These are phyloP conservation scores for Clanis bilineata DNA, from an alignment of 2,888 invertebrate genomes.

Conservation along the genomic window DNA sequence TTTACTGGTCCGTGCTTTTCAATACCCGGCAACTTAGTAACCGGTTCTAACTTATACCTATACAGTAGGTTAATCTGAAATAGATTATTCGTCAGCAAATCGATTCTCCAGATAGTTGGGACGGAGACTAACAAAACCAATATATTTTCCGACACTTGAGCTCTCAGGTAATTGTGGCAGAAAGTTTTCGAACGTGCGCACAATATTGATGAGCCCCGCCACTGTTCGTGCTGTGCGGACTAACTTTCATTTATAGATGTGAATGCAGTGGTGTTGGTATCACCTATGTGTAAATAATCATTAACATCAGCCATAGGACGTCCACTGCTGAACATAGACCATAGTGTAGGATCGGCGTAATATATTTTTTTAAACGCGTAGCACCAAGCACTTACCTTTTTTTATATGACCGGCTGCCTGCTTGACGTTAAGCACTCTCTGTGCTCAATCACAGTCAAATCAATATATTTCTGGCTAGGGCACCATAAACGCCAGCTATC, in stretches of 20 bases:
- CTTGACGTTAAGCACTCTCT: too few relatives aligned
- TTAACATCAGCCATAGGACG: too few relatives aligned
- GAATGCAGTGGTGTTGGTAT: neutral
- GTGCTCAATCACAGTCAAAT: too few relatives aligned
- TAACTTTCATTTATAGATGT: slow-evolving; percentile 25
- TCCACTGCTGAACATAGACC: too few relatives aligned
- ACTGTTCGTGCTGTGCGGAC: slow-evolving; percentile 39
- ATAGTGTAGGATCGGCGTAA: too few relatives aligned
- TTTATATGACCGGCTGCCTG: too few relatives aligned
- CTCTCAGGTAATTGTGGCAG: slow-evolving; percentile 82
- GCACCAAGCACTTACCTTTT: too few relatives aligned
- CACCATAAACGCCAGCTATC: too few relatives aligned
- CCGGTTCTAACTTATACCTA: neutral
- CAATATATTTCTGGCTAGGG: too few relatives aligned
- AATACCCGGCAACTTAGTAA: neutral
- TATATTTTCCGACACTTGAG: slow-evolving; percentile 81
- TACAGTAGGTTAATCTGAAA: slow-evolving; percentile 28
- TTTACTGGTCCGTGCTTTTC: too few relatives aligned
- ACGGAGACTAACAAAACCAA: slow-evolving; percentile 72
- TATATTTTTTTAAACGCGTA: too few relatives aligned
- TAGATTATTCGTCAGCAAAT: slow-evolving; percentile 51
- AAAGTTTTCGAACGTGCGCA: slow-evolving; percentile 76
- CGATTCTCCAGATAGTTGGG: slow-evolving; percentile 61
- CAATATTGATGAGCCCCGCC: slow-evolving; percentile 70
- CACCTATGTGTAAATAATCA: neutral